These are phyloP conservation scores for Actinemys pallida DNA, from an alignment of 2,113 vertebrate species.

Conservation along the genomic window DNA sequence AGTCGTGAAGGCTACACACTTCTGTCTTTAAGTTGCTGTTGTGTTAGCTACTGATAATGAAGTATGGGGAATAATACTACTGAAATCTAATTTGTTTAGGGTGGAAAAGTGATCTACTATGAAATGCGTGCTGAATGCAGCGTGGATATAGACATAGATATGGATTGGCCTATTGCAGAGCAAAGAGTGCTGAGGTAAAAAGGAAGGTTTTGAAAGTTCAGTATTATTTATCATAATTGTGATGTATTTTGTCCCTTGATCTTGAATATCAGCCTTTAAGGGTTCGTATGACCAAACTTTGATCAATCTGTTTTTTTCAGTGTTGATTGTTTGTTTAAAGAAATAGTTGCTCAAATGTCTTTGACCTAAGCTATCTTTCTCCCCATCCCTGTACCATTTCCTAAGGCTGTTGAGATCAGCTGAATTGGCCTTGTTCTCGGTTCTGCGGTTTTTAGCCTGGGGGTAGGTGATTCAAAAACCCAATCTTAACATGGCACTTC, in stretches of 20 bases:
- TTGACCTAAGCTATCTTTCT: neutral
- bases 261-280: neutral
- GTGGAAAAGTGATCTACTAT: slow-evolving; percentile 89
- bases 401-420: neutral
- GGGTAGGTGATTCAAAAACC: neutral
- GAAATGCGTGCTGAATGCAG: slow-evolving; percentile 95
- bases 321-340: neutral
- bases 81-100: slow-evolving; percentile 75
- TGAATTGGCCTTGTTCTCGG: neutral
- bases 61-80: neutral
- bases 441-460: neutral
- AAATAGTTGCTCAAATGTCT: neutral
- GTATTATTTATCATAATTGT: neutral
- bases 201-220: neutral
- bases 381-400: neutral
- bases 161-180: slow-evolving; percentile 98
- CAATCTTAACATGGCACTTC: neutral
- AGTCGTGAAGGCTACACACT: neutral
- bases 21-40: neutral
- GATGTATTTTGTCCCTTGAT: neutral
- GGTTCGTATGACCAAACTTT: neutral
- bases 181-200: slow-evolving; percentile 93
- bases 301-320: neutral
- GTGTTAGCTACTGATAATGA: no score
- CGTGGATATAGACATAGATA: slow-evolving; percentile 96